Percentiles rank a stretch among this genome's conserved stretches.
Conservation (phyloP, 2,797 vertebrate species). For the Aulostomus chinensis region DNA sequence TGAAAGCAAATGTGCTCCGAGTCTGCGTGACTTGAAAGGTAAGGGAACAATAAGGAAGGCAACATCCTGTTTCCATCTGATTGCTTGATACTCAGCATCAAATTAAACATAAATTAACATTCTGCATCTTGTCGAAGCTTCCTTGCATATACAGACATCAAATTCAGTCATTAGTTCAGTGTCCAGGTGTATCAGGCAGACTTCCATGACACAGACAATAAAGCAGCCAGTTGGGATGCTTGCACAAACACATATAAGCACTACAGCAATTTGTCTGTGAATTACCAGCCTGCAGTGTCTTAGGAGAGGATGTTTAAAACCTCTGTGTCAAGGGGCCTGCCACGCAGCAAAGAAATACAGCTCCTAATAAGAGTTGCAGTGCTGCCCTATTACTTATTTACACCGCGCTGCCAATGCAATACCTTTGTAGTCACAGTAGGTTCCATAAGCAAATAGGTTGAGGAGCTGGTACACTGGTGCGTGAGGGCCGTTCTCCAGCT, state of each 20-base stretch:
- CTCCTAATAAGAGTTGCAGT: conserved; percentile 63
- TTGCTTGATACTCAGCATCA: conserved; percentile 55
- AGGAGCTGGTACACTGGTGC: conserved; percentile 92
- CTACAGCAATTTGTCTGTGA: conserved; percentile 24
- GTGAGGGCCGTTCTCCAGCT: conserved; percentile 87
- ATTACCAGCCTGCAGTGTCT: conserved; percentile 37
- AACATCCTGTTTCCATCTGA: conserved; percentile 53
- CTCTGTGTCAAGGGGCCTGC: conserved; percentile 40
- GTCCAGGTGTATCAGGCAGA: conserved; percentile 8
- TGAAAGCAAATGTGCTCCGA: conserved; percentile 54
- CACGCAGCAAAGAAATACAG: conserved; percentile 54
- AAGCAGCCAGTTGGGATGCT: conserved; percentile 16
- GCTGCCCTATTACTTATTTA: conserved; percentile 69
- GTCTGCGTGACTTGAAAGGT: conserved; percentile 36
- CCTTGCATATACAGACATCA: conserved; percentile 19
- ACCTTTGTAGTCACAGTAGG: conserved; percentile 97
- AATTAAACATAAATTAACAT: conserved; percentile 63
- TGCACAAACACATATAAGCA: conserved; percentile 23
- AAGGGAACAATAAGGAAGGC: conserved; percentile 53
- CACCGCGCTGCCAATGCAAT: conserved; percentile 56
- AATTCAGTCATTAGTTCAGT: conserved; percentile 42
- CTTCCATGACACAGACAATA: conserved; percentile 13
- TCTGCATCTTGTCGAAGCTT: conserved; percentile 38
- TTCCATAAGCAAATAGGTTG: conserved; percentile 96
- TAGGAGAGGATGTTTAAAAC: conserved; percentile 43